phyloP scores from a whole-genome alignment of 1,140 invertebrate species.

The Sitophilus oryzae region DNA sequence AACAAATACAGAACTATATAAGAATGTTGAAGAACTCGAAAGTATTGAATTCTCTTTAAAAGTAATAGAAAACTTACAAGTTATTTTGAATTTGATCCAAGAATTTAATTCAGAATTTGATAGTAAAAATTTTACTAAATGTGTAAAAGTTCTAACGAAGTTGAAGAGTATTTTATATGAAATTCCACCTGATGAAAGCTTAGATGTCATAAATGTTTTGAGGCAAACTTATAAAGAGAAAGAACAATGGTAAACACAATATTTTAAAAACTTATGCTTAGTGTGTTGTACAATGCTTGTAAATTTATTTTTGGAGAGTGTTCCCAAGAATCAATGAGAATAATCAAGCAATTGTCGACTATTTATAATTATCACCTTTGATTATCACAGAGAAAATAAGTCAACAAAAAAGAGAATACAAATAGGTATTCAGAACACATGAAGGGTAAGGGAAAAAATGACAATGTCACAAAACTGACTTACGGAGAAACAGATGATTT shows the following conservation, averaged over 20 bases:
- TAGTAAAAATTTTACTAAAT: constrained; percentile 45
- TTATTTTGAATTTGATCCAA: constrained; percentile 48
- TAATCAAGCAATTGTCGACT: no score
- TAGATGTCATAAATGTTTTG: constrained; percentile 49
- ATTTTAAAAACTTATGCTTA: not conserved
- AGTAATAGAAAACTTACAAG: constrained; percentile 48
- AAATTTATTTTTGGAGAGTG: not conserved
- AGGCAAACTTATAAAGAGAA: constrained; percentile 34
- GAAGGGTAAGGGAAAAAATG: no score
- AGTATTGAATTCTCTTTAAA: constrained; percentile 48
- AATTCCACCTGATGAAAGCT: constrained; percentile 46
- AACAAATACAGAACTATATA: constrained; percentile 50
- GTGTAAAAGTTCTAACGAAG: constrained; percentile 47
- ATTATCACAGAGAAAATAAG: no score
- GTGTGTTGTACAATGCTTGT: not conserved
- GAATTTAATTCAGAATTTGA: constrained; percentile 45
- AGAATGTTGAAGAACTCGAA: constrained; percentile 48
- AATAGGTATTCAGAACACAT: no score
- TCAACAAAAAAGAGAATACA: no score
- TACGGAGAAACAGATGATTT: no score
- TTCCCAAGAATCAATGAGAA: no score
- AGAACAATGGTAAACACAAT: constrained; percentile 7
- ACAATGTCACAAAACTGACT: no score
- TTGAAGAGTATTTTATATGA: constrained; percentile 48
- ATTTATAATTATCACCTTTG: no score